phyloP scores from a whole-genome alignment of 2,797 vertebrate genomes.

The Cichlasoma orientale region DNA sequence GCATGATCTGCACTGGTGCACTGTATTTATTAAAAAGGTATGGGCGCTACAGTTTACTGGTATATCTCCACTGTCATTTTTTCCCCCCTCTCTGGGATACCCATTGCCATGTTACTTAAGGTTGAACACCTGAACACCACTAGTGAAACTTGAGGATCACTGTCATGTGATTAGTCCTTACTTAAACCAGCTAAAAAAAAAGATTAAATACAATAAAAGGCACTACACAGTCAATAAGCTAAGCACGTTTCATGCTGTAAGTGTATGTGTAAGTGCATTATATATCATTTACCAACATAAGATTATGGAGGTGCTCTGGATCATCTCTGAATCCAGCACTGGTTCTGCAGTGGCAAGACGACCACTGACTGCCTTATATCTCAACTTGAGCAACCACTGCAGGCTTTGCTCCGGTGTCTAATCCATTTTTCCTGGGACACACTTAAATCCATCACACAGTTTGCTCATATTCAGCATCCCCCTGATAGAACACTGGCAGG shows the following conservation, averaged over 20 bases:
- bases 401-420: constrained; percentile 52
- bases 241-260: not conserved
- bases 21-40: not conserved
- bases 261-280: not conserved
- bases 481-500: constrained; percentile 34
- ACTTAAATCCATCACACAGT: constrained; percentile 61
- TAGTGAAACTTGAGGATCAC: not conserved
- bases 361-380: constrained; percentile 29
- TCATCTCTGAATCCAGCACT: constrained; percentile 9
- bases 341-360: constrained; percentile 36
- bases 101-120: not conserved
- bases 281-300: constrained; percentile 9
- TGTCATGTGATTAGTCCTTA: not conserved
- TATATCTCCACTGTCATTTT: not conserved
- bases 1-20: not conserved
- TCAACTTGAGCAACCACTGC: constrained; percentile 31
- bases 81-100: not conserved
- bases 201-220: not conserved
- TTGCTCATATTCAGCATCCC: constrained; percentile 41
- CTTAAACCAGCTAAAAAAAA: not conserved
- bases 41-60: not conserved
- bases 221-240: not conserved
- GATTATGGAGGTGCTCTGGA: not conserved
- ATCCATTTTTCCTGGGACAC: constrained; percentile 62
- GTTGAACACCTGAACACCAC: not conserved